Evolutionary conservation across 1,140 invertebrate species (phyloP), one percentile per base, ranked within the genome.

Genomic region (Daktulosphaira vitifoliae): DNA sequence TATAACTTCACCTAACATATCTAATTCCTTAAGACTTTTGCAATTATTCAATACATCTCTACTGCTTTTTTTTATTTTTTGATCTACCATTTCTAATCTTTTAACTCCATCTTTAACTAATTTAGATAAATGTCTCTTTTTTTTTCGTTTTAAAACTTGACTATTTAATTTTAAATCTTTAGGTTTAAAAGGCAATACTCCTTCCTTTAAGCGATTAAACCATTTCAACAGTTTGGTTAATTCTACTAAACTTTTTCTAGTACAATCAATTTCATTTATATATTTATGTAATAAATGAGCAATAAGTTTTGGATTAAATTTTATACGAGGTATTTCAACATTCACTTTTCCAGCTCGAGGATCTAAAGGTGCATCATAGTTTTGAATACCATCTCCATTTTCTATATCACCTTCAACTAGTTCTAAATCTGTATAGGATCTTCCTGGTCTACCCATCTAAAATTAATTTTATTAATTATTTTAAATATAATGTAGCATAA

Each of bases 311-410:
- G 81, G 74, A 70, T 86, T 78, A 26, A 89, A 82, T 23, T 80
- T 78, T 46, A 92, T 75, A 70, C 85, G 82, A 0, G 83, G 80
- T 67, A 91, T 78, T 49, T 80, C 75, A 1, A 89, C 86, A 74
- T 88, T 78, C 1, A 91, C 85, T 69, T 78, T 78, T 9, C 89
- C 89, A 25, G 88, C 88, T 56, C 89, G 77, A 20, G 88, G 88
- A 79, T 92, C 89, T 26, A 88, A 72, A 2, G 74, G 69, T 69
- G 72, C 74, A 48, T 71, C 68, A 69, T 71, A 66, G 69, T 71
- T 66, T 67, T 67, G 59, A 50, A 70, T 68, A 11, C 71, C 68
- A 6, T 69, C 66, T 26, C 73, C 69, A 54, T 74, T 68, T 37
- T 56, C 68, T 18, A 71, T 67, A 16, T 74, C 71, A 25, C 74